Evolutionary conservation across 1,140 invertebrate species (phyloP), one percentile per base, ranked within the genome.

Genomic region (Drosophila watanabei): DNA sequence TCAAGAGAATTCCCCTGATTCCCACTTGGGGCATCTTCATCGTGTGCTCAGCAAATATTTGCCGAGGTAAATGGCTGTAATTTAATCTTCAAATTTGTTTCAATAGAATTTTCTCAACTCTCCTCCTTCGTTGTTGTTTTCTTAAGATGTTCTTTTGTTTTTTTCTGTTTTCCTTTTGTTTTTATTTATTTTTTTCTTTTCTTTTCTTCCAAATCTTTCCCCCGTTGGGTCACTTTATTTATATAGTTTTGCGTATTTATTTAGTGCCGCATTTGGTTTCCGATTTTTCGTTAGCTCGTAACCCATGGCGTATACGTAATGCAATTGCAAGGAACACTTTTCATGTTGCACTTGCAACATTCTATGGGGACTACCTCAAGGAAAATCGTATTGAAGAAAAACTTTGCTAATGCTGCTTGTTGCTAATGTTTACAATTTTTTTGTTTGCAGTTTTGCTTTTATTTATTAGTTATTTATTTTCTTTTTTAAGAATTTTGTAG

Each of bases 41-140:
- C 64, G 30, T 61, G 41, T 62, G 64, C 68, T 60, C 43, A 39
- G 70, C 70, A 73, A 73, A 73, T 73, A 73, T 73, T 73, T 73
- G 68, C 68, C 70, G 68, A 73, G 70, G 70, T 73, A 73, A 73
- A 73, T 73, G 70, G 68, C 70, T 73, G 70, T 73, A 72, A 73
- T 73, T 73, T 72, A 73, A 73, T 73, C 70, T 73, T 61, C 70
- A 72, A 73, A 73, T 73, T 73, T 73, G 68, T 72, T 72, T 73
- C 70, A 73, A 72, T 73, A 49, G 46, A 73, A 72, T 73, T 71
- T 71, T 68, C 39, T 41, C 32, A 68, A 70, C 68, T 70, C 62
- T 37, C 33, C 62, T 37, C 33, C 45, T 30, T 48, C n/a, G 33
- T 63, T 63, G 33, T 39, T 52, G 28, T 45, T 71, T 65, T 56